Base-by-base conservation (phyloP, 1,140 invertebrate genomes). In the Aphidius ervi region DNA sequence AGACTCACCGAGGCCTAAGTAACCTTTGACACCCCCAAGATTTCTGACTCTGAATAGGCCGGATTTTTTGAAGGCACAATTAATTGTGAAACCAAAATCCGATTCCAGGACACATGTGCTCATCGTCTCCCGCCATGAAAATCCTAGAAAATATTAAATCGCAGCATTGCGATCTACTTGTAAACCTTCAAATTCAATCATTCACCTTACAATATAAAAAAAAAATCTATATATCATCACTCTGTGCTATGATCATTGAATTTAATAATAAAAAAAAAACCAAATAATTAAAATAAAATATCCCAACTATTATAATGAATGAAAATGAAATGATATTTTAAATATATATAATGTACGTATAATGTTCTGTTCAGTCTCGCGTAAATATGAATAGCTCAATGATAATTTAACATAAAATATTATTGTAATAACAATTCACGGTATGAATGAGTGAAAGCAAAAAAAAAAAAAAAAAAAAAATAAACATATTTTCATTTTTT, bases 11-110 rank as follows among this genome's bases (percentile, higher is more conserved):
- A 91, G 82, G 82, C 89, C 89, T 74, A 91, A 85, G 82, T 91
- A 90, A 71, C 90, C 89, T 83, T 93, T 93, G 73, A 93, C 82
- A 67, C 91, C 91, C 75, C 92, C 92, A 67, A 94, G 86, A 81
- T 93, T 93, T 82, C 92, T 82, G 67, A 94, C 88, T 71, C 92
- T 86, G 84, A 94, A 93, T 61, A 94, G 84, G 68, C 90, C 88
- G 65, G 90, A 91, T 79, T 94, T 93, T 84, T 91, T 92, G 85
- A 94, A 93, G 73, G 89, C 90, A 80, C 92, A 94, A 83, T 92
- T 91, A 76, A 94, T 83, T 69, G 84, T 87, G 82, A 93, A 92
- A 71, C 89, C 90, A 74, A 91, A 92, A 78, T 93, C 91, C 68
- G 90, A 92, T 77, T 91, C 88, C 76, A 92, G 85, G 63, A 93